Evolutionary conservation across 2,888 invertebrate genomes (phyloP).

Genomic region (Hemaris fuciformis): DNA sequence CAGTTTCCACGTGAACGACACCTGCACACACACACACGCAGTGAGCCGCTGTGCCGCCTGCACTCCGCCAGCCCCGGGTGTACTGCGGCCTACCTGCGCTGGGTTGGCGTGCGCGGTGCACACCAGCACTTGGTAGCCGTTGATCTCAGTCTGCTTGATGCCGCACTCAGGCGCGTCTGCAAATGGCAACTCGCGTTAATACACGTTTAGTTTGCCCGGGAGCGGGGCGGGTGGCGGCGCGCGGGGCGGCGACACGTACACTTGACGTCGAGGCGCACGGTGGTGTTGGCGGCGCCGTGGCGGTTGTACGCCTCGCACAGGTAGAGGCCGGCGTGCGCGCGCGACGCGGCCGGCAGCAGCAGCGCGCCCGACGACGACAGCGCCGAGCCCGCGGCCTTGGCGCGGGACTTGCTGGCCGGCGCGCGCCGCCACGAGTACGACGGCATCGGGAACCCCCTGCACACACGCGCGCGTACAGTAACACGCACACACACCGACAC

Average conservation of each 20-base stretch:
- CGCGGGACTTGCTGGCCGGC: slow-evolving; percentile 43
- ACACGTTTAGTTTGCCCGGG: not conserved
- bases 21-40: slow-evolving; percentile 49
- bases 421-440: slow-evolving; percentile 87
- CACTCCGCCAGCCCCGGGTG: no score
- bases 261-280: slow-evolving; percentile 89
- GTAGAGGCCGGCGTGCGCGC: slow-evolving; percentile 89
- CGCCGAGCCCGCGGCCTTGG: not conserved
- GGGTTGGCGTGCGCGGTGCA: slow-evolving; percentile 93
- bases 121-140: slow-evolving; percentile 88
- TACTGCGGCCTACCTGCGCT: slow-evolving; percentile 84
- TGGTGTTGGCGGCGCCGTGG: slow-evolving; percentile 87
- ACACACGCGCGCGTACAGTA: not conserved
- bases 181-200: slow-evolving; percentile 29
- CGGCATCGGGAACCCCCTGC: slow-evolving; percentile 85
- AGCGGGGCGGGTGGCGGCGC: no score
- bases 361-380: slow-evolving; percentile 70
- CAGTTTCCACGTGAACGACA: slow-evolving; percentile 90
- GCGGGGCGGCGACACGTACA: slow-evolving; percentile 84
- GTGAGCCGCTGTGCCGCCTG: not conserved
- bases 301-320: slow-evolving; percentile 89
- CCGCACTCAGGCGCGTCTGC: slow-evolving; percentile 92
- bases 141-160: slow-evolving; percentile 86
- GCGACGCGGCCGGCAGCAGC: slow-evolving; percentile 74
- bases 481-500: not conserved